A percentile compares a stretch with the other conserved stretches of the same genome.
phyloP scores from a whole-genome alignment of 2,113 vertebrate genomes.

The Ictidomys tridecemlineatus region DNA sequence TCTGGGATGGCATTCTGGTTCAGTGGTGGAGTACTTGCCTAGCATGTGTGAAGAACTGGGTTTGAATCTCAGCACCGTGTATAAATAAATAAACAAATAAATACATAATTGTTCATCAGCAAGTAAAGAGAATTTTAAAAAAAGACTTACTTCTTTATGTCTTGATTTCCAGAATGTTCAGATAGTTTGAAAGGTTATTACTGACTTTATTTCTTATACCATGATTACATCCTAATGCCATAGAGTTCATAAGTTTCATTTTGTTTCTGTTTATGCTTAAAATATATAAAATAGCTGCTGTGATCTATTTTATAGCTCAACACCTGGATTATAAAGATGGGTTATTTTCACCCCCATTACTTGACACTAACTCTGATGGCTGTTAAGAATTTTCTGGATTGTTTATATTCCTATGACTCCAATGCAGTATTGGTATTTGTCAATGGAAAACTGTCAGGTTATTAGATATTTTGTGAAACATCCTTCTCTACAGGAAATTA shows the following conservation, averaged over 20 bases:
- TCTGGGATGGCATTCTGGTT: neutral
- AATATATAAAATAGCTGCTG: neutral
- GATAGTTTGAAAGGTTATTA: neutral
- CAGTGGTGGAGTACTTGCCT: no score
- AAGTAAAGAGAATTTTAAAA: no score
- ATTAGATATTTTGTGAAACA: slow-evolving; percentile 38
- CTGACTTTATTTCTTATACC: slow-evolving; percentile 8
- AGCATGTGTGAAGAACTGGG: no score
- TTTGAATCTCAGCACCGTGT: no score
- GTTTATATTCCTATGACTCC: neutral
- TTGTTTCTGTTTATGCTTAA: slow-evolving; percentile 17
- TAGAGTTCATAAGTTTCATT: neutral
- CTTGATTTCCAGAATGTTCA: neutral
- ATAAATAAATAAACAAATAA: no score
- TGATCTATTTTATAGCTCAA: neutral
- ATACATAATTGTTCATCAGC: no score
- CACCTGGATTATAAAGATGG: neutral
- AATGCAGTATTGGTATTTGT: neutral
- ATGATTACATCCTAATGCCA: neutral
- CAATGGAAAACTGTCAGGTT: neutral
- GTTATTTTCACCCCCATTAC: neutral
- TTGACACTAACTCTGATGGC: neutral
- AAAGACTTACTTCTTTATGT: neutral
- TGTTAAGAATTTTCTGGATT: neutral
- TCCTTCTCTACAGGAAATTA: neutral